Evolutionary conservation across 2,888 invertebrate genomes (phyloP), one percentile per base, ranked within the genome.

Genomic region (Hypomecis atomaria): DNA sequence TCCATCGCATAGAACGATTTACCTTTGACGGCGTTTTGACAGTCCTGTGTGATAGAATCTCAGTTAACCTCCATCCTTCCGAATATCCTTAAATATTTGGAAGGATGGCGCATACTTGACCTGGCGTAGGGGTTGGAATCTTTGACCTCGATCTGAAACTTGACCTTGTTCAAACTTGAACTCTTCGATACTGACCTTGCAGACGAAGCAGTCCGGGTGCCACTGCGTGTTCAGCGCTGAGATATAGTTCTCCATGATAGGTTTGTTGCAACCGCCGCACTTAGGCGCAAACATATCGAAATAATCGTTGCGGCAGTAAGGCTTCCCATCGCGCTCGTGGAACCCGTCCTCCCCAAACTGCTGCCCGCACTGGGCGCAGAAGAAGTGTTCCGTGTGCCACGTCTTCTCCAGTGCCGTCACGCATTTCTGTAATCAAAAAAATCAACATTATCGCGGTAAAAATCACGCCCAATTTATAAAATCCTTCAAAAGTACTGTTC

Each of bases 321-420:
- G 98, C 86, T 98, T 98, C 66, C 98, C 98, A 77, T 98, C 98
- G 76, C 97, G 94, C 87, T 99, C 99, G 92, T 99, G 99, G 94
- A 99, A 99, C 44, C 99, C 99, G 69, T 99, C 98, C 78, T 99
- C 99, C 9, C 99, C 99, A 84, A 99, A 99, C 85, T 98, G 98
- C 84, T 98, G 97, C 48, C 98, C 98, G 87, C 99, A 99, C 83
- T 98, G 98, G 70, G 98, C 98, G 92, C 99, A 99, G 94, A 98
- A 98, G 94, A 99, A 99, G 92, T 99, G 99, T 87, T 99, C 99
- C 79, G 99, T 98, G 87, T 99, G 99, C 98, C 99, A 99, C 72
- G 98, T 99, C 90, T 98, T 98, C 87, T 99, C 98, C 86, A 99
- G 91, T 8, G 99, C 99, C 1, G 99, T 99, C 69, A 99, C 98